phyloP scores from a whole-genome alignment of 2,113 vertebrate species.

The Notiomystis cincta region DNA sequence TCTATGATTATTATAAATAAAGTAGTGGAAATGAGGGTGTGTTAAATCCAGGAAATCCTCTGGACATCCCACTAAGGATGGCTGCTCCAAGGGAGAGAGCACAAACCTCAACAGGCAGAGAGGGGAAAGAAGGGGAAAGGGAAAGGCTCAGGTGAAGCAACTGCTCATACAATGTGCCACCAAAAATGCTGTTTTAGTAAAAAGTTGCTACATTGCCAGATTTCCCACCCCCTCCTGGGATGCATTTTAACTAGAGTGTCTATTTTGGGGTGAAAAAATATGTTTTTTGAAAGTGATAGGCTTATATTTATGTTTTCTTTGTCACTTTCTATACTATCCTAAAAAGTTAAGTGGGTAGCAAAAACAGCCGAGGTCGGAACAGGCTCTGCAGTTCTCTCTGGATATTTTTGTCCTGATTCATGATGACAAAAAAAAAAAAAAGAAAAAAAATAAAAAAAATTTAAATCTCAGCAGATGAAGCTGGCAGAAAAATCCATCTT shows the following conservation, averaged over 20 bases:
- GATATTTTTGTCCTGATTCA: not conserved
- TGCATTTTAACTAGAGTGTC: not conserved
- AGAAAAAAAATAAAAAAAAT: too few relatives aligned
- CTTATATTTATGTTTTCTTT: not conserved
- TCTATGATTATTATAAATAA: not conserved
- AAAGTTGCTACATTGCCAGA: not conserved
- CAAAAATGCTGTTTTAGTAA: not conserved
- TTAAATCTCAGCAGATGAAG: not conserved
- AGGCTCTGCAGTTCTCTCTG: not conserved
- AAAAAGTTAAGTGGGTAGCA: not conserved
- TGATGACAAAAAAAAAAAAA: not conserved
- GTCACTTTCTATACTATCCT: not conserved
- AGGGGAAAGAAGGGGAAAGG: not conserved
- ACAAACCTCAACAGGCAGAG: not conserved
- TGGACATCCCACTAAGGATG: not conserved
- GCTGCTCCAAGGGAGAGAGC: not conserved
- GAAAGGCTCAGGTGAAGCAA: not conserved
- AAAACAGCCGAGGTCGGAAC: not conserved
- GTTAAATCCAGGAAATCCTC: not conserved
- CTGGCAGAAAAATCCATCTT: not conserved
- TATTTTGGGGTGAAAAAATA: not conserved
- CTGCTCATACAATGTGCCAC: accelerated
- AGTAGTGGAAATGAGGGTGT: not conserved
- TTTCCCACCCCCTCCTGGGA: not conserved
- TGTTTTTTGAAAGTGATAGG: not conserved